These are phyloP conservation scores for Gopherus flavomarginatus DNA, from an alignment of 2,113 vertebrate genomes.

Conservation along the genomic window DNA sequence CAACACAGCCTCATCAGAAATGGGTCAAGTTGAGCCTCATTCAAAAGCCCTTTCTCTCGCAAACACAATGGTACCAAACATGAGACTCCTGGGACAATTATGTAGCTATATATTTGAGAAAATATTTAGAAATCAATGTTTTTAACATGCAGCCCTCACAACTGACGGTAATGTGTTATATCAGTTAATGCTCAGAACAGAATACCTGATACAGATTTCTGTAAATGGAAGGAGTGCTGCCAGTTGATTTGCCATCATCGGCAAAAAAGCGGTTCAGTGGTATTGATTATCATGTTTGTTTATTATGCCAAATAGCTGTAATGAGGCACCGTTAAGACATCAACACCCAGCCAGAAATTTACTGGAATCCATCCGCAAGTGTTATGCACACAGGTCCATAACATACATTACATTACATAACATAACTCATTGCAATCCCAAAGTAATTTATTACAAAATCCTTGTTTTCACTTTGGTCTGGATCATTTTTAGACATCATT, in stretches of 20 bases:
- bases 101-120: neutral
- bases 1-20: neutral
- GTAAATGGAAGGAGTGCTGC: neutral
- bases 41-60: too few relatives aligned
- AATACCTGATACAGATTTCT: neutral
- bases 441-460: neutral
- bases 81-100: neutral
- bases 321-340: neutral
- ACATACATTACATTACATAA: too few relatives aligned
- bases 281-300: neutral
- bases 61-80: neutral
- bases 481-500: neutral
- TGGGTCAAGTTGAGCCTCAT: neutral
- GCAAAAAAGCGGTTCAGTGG: neutral
- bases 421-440: neutral
- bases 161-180: neutral
- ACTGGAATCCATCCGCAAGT: neutral
- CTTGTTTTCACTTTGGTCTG: neutral
- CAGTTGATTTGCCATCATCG: neutral
- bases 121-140: neutral
- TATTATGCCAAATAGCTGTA: neutral
- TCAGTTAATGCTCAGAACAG: neutral
- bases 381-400: neutral
- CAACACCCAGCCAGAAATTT: neutral
- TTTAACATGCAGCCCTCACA: neutral